Conservation (phyloP, 2,888 invertebrate genomes). For the Dioctria linearis region DNA sequence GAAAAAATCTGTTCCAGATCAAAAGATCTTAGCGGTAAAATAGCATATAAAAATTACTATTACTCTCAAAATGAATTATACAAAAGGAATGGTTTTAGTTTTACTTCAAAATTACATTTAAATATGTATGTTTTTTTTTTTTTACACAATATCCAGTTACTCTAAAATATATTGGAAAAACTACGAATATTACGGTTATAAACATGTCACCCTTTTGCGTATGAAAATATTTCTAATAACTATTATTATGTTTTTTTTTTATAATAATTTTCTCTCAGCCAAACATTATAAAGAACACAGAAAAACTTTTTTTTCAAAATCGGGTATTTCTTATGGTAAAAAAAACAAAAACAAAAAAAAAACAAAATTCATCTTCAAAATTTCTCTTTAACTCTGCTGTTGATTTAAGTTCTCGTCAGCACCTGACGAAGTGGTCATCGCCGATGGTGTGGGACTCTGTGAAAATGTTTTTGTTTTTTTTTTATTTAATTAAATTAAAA, state of each 20-base stretch:
- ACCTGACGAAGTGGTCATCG: constrained; percentile 75
- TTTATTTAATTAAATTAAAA: constrained; percentile 54
- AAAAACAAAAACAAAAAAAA: too few relatives aligned
- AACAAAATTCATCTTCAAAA: background rate
- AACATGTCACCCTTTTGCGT: constrained; percentile 33
- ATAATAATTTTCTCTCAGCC: constrained; percentile 1
- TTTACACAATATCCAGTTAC: constrained; percentile 41
- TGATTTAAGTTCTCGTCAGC: constrained; percentile 83
- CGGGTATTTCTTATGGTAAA: too few relatives aligned
- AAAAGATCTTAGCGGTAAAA: constrained; percentile 42
- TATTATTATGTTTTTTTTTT: constrained; percentile 11
- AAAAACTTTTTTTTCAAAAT: constrained; percentile 11
- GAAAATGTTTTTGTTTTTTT: constrained; percentile 7
- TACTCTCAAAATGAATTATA: constrained; percentile 48
- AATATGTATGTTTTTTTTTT: background rate
- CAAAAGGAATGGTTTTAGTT: constrained; percentile 50
- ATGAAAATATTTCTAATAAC: constrained; percentile 50
- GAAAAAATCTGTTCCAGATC: constrained; percentile 24
- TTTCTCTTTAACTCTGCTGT: constrained; percentile 63
- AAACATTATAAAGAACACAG: constrained; percentile 45
- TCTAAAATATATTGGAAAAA: constrained; percentile 43
- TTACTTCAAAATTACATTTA: constrained; percentile 36
- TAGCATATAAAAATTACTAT: constrained; percentile 41
- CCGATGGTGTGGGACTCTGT: constrained; percentile 80
- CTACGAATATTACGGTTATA: constrained; percentile 46